phyloP scores from a whole-genome alignment of 1,140 invertebrate species.

The Drepana arcuata region DNA sequence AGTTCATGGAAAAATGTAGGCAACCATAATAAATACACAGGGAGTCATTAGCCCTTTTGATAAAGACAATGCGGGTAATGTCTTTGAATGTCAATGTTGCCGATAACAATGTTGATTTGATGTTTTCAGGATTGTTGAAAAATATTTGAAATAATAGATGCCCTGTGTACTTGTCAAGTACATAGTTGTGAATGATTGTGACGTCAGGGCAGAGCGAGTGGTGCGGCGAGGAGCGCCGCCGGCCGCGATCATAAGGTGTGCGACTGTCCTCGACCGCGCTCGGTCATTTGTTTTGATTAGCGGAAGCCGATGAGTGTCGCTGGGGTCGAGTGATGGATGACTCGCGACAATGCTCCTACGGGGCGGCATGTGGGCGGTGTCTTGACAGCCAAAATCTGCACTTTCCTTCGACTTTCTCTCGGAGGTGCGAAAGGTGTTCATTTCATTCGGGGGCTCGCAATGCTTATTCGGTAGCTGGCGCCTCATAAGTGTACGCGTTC shows the following conservation, averaged over 20 bases:
- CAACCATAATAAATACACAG: too few species aligned
- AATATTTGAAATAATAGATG: too few species aligned
- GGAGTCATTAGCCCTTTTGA: too few species aligned
- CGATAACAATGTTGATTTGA: too few species aligned
- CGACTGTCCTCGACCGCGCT: conserved; percentile 1
- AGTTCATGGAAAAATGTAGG: too few species aligned
- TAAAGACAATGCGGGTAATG: conserved; percentile 10
- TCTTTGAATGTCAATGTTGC: too few species aligned
- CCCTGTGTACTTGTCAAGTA: too few species aligned
- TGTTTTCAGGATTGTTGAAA: too few species aligned
- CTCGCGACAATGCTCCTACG: conserved; percentile 57
- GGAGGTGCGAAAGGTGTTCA: conserved; percentile 67
- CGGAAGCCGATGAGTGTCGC: conserved; percentile 20
- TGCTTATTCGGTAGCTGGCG: conserved; percentile 64
- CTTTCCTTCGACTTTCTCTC: conserved; percentile 71
- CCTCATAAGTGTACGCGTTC: conserved; percentile 61
- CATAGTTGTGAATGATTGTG: too few species aligned
- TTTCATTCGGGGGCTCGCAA: conserved; percentile 44
- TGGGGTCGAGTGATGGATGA: conserved; percentile 52
- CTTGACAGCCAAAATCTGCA: conserved; percentile 68
- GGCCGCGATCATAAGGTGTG: neutral
- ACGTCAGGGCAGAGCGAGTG: too few species aligned
- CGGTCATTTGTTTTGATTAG: conserved; percentile 45
- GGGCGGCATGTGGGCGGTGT: conserved; percentile 60
- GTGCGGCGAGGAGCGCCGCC: conserved; percentile 3